Conservation (phyloP, 2,797 vertebrate genomes). For the Takifugu ocellatus region DNA sequence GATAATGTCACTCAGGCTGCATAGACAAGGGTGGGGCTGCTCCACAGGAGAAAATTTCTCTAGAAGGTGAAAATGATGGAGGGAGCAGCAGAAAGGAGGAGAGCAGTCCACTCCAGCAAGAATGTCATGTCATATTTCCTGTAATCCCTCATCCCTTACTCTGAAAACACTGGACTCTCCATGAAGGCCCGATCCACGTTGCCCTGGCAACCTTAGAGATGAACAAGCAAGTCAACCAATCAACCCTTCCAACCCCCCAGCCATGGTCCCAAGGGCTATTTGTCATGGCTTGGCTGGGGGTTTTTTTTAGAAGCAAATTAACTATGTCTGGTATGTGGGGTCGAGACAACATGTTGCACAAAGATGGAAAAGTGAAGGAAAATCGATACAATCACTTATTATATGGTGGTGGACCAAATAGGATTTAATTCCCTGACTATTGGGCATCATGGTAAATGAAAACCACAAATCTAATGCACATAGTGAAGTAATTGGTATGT, state of each 20-base stretch:
- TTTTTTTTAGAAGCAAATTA: slow-evolving; percentile 84
- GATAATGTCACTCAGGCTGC: slow-evolving; percentile 80
- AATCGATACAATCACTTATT: too few species aligned
- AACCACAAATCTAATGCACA: not conserved
- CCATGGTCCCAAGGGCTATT: slow-evolving; percentile 74
- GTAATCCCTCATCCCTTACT: slow-evolving; percentile 78
- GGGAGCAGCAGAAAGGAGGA: slow-evolving; percentile 30
- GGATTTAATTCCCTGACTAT: too few species aligned
- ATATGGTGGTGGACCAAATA: too few species aligned
- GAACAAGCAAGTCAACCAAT: slow-evolving; percentile 72
- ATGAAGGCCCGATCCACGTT: slow-evolving; percentile 66
- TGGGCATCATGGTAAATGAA: too few species aligned
- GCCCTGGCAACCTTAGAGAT: slow-evolving; percentile 76
- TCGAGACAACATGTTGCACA: slow-evolving; percentile 69
- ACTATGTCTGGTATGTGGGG: slow-evolving; percentile 80
- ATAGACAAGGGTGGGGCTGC: slow-evolving; percentile 54
- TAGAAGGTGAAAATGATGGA: slow-evolving; percentile 44
- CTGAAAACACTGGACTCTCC: slow-evolving; percentile 73
- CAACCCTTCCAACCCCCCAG: slow-evolving; percentile 68
- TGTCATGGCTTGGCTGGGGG: slow-evolving; percentile 81
- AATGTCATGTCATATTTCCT: slow-evolving; percentile 84
- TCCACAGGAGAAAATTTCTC: slow-evolving; percentile 49
- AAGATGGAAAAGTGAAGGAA: slow-evolving; percentile 38
- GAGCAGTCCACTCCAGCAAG: slow-evolving; percentile 53
- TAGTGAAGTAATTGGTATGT: slow-evolving; percentile 2